These are phyloP conservation scores for Ageneiosus marmoratus DNA, from an alignment of 2,113 vertebrate species.

Conservation along the genomic window DNA sequence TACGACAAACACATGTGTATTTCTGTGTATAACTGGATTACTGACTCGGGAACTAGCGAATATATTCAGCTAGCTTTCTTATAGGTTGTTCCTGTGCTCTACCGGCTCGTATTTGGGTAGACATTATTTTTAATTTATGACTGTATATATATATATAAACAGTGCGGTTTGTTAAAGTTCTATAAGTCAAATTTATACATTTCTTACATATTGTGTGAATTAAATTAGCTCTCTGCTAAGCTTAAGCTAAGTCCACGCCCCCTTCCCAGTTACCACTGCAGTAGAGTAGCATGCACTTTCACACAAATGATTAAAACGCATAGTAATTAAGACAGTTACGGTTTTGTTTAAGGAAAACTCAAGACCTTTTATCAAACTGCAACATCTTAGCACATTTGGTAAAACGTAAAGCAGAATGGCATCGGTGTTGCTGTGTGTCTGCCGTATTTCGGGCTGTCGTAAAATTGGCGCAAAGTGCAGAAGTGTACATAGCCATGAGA, in stretches of 20 bases:
- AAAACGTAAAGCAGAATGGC: neutral
- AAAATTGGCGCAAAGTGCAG: neutral
- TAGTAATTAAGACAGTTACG: too few species aligned
- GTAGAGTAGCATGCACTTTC: neutral
- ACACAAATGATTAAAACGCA: neutral
- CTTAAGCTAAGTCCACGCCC: neutral
- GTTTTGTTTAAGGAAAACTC: too few species aligned
- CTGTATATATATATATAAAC: neutral
- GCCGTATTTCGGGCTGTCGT: slow-evolving; percentile 6
- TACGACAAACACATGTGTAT: neutral
- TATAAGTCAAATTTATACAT: neutral
- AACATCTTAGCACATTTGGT: too few species aligned
- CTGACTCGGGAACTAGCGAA: neutral
- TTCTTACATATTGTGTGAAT: neutral
- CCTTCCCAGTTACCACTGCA: neutral
- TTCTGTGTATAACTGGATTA: neutral
- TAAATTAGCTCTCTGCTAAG: slow-evolving; percentile 4
- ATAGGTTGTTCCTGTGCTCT: neutral
- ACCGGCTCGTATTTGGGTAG: neutral
- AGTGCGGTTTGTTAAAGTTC: too few species aligned
- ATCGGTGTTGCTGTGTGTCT: neutral
- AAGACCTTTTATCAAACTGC: neutral
- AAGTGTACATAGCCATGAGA: neutral
- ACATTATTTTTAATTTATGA: neutral
- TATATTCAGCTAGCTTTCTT: neutral